These are phyloP conservation scores for Toxonevra muliebris DNA, from an alignment of 2,888 invertebrate genomes.

Conservation along the genomic window DNA sequence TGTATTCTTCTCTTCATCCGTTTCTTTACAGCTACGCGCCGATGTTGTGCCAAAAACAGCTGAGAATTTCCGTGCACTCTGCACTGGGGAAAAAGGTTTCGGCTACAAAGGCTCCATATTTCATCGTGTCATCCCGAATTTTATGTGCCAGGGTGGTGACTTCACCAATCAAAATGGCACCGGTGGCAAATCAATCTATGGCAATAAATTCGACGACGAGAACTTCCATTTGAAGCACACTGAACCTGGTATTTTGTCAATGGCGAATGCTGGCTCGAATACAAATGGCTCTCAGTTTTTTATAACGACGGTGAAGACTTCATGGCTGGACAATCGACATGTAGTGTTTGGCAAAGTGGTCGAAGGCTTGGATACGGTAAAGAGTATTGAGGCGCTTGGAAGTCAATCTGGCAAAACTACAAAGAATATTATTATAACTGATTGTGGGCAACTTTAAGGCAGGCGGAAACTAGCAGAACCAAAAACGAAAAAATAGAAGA, in stretches of 20 bases:
- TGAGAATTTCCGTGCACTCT: conserved; percentile 95
- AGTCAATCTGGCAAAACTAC: conserved; percentile 82
- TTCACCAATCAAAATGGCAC: conserved; percentile 95
- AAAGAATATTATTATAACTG: conserved; percentile 79
- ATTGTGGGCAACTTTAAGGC: conserved; percentile 75
- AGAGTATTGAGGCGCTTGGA: conserved; percentile 82
- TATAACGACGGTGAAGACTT: conserved; percentile 90
- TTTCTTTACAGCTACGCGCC: conserved; percentile 75
- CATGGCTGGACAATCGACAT: conserved; percentile 91
- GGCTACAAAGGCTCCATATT: conserved; percentile 92
- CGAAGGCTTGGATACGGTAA: conserved; percentile 90
- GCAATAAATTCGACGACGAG: conserved; percentile 93
- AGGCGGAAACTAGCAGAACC: no score
- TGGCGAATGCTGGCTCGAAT: conserved; percentile 95
- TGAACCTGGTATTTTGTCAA: conserved; percentile 88
- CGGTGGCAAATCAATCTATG: conserved; percentile 96
- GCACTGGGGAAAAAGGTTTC: conserved; percentile 93
- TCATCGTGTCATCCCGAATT: conserved; percentile 95
- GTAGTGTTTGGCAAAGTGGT: conserved; percentile 91
- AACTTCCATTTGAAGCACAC: conserved; percentile 95
- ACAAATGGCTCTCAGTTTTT: conserved; percentile 98
- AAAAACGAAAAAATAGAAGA: no score
- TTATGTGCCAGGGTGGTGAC: conserved; percentile 97
- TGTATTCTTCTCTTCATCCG: not conserved
- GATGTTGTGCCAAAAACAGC: conserved; percentile 94